Evolutionary conservation across 2,888 invertebrate genomes (phyloP), one percentile per base, ranked within the genome.

Genomic region (Drosophila putrida): DNA sequence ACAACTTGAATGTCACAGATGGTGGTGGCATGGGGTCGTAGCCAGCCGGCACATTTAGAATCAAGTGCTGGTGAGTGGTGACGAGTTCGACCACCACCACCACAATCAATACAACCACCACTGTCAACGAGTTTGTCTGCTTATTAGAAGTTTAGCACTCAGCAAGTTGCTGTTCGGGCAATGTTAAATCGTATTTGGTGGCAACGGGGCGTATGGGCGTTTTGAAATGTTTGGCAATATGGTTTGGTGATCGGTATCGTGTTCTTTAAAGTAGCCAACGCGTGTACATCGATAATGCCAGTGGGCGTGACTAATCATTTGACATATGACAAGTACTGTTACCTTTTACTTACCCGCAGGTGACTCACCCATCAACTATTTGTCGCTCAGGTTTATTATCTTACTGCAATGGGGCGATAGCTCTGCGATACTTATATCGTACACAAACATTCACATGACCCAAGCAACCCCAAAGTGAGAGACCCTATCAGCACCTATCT

Each of bases 261-360:
- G 38, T 51, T 64, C 41, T 50, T 46, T 31, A 51, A 25, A 6
- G 11, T 11, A 15, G 28, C 8, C 58, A 49, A 57, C 31, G 28
- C 67, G 38, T 33, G 43, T 50, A 33, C 33, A 28, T n/a, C 25
- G 41, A 46, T 55, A 77, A 51, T 73, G 36, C 15, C 27, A 27
- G 57, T 50, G 38, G 65, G 54, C 61, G 74, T 85, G 82, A 82
- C 71, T 88, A 82, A 88, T 76, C 66, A 33, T 20, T 72, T 66
- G 69, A 47, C 72, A 63, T 38, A 59, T 64, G 46, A 8, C 54
- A 20, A 6, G 33, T 31, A 54, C 50, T 46, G 43, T 31, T 35
- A 41, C 43, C 36, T 51, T 6, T 55, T 61, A 6, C 43, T 28
- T 39, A 53, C 47, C 70, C 38, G 27, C 55, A 59, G 49, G 49